phyloP scores from a whole-genome alignment of 2,888 invertebrate species.

The Brachypterus glaber region DNA sequence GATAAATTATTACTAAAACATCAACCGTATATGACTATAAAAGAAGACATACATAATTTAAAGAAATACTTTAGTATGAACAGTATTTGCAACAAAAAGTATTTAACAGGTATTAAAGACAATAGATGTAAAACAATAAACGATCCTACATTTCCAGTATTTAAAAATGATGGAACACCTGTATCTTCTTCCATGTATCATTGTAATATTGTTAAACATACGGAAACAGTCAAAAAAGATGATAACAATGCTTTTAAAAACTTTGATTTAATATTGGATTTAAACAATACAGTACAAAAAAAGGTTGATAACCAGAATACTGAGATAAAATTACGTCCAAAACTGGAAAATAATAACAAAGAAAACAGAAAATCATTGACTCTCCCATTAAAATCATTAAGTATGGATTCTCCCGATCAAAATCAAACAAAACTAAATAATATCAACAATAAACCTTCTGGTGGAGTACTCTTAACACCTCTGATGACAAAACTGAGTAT shows the following conservation, averaged over 20 bases:
- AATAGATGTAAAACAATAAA: conserved; percentile 53
- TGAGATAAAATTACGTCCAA: neutral
- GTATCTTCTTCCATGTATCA: conserved; percentile 65
- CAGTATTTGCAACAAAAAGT: too few relatives aligned
- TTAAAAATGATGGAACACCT: conserved; percentile 62
- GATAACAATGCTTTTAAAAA: conserved; percentile 42
- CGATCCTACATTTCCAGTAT: conserved; percentile 70
- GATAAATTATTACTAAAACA: too few relatives aligned
- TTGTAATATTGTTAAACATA: conserved; percentile 12
- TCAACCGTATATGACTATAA: conserved; percentile 64
- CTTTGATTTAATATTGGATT: conserved; percentile 42
- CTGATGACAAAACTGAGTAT: conserved; percentile 73
- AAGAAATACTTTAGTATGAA: conserved; percentile 43
- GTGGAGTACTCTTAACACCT: conserved; percentile 66
- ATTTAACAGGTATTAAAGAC: conserved; percentile 48
- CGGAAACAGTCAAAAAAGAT: conserved; percentile 3
- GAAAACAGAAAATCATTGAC: conserved; percentile 49
- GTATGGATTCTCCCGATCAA: conserved; percentile 25
- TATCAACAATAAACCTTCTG: conserved; percentile 31
- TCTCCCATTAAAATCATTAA: conserved; percentile 61
- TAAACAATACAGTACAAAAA: too few relatives aligned
- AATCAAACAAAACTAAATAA: conserved; percentile 27
- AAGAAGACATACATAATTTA: conserved; percentile 47
- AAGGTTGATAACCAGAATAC: conserved; percentile 29
- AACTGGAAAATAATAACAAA: conserved; percentile 12